Evolutionary conservation across 2,113 vertebrate species (phyloP), one percentile per base, ranked within the genome.

Genomic region (Anhinga rufa): DNA sequence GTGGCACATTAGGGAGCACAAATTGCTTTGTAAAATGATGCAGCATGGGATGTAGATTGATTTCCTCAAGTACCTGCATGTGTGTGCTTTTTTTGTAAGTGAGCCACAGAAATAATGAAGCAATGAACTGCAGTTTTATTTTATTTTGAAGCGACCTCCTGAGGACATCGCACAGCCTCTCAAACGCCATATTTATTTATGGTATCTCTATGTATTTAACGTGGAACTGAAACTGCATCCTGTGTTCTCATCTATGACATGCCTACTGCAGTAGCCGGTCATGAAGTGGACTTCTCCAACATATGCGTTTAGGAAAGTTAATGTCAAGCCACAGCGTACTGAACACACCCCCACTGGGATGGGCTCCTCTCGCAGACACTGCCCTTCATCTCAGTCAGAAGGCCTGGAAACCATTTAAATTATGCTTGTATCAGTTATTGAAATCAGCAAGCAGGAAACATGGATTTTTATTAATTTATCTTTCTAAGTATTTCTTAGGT

Each of bases 281-380:
- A 1, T 14, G 14, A 52, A 28, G 21, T 16, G 61, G 57, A 21
- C 31, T 38, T 65, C 21, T 61, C 26, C 49, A 68, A 16, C 14
- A 40, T 31, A 24, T 7, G 6, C 19, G 1, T 17, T 52, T 28
- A 11, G 49, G 57, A 34, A 64, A 19, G 29, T 25, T 70, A 2
- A 25, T 38, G 19, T 1, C 22, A 7, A 46, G 1, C 31, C 28
- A 10, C 19, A 12, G 2, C 0, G 6, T 6, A 2, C 54, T 22
- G 6, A 51, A 15, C 19, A 4, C 69, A 3, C 4, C 3, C 10
- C 4, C 8, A 2, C 64, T 38, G 15, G 60, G 17, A 4, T 7
- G 32, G 46, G 12, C 36, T 77, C 18, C 12, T 9, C 18, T 7
- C 29, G 3, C 49, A 26, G 9, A 12, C 42, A 10, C 64, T 29